Evolutionary conservation across 2,888 invertebrate species (phyloP).

Genomic region (Drosophila mayaguana): DNA sequence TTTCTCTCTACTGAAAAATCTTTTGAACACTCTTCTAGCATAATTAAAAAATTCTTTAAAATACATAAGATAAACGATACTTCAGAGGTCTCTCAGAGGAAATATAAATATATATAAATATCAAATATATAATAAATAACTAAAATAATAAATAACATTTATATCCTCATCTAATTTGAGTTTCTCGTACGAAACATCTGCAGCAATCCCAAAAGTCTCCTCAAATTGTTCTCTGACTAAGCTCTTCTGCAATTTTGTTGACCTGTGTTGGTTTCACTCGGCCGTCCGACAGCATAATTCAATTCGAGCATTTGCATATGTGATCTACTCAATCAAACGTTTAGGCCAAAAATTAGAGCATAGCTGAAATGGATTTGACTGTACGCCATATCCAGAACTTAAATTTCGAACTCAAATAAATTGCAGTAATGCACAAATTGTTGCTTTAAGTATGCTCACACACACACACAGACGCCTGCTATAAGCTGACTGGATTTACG

Average conservation of each 20-base stretch:
- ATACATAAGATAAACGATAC: too few species aligned
- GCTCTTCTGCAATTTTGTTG: neutral
- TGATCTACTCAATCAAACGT: slow-evolving; percentile 65
- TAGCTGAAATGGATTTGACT: neutral
- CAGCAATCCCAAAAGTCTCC: neutral
- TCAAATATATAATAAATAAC: too few species aligned
- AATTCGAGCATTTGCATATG: slow-evolving; percentile 44
- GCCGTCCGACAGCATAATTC: slow-evolving; percentile 52
- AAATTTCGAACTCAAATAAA: neutral
- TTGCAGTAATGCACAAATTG: slow-evolving; percentile 1
- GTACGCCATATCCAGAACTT: neutral
- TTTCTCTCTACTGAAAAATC: too few species aligned
- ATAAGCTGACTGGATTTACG: slow-evolving; percentile 52
- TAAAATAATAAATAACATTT: neutral
- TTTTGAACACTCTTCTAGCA: too few species aligned
- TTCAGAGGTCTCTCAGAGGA: too few species aligned
- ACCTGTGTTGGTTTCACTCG: neutral
- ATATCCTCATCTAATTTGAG: neutral
- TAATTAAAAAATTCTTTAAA: too few species aligned
- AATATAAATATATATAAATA: too few species aligned
- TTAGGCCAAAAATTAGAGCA: slow-evolving; percentile 10
- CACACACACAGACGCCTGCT: neutral
- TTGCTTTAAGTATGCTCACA: neutral
- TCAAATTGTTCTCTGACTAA: neutral
- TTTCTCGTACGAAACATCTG: neutral